Percentiles rank a stretch among this genome's conserved stretches.
phyloP scores from a whole-genome alignment of 1,140 invertebrate genomes.

The Galleria mellonella region DNA sequence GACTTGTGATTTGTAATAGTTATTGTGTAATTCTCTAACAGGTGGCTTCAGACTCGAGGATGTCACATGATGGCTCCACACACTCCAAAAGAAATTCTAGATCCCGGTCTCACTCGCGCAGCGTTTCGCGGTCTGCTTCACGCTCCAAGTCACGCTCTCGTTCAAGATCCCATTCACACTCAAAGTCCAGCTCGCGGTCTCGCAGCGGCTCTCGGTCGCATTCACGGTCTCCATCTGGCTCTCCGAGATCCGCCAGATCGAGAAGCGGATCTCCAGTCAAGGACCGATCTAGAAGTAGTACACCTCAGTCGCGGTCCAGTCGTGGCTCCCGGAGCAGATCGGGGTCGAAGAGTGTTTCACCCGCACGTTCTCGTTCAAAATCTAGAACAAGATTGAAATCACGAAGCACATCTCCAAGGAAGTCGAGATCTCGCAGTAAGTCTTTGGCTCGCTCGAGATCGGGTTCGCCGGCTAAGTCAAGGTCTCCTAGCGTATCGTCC shows the following conservation, averaged over 20 bases:
- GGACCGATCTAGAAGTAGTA: neutral
- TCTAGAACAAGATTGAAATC: too few species aligned
- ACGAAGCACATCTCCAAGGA: too few species aligned
- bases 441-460: too few species aligned
- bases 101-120: conserved; percentile 14
- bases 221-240: neutral
- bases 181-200: conserved; percentile 7
- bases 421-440: too few species aligned
- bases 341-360: too few species aligned
- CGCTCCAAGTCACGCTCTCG: conserved; percentile 13
- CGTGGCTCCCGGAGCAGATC: too few species aligned
- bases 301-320: too few species aligned
- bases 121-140: conserved; percentile 4
- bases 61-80: conserved; percentile 43
- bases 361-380: too few species aligned
- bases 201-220: neutral
- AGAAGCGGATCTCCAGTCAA: neutral
- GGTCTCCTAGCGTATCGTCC: conserved; percentile 1
- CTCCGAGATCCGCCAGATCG: neutral
- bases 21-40: conserved; percentile 7
- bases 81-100: conserved; percentile 7
- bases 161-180: conserved; percentile 14
- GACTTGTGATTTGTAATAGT: too few species aligned
- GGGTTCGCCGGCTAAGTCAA: neutral
- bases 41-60: conserved; percentile 40